These are phyloP conservation scores for Bradysia coprophila DNA, from an alignment of 1,140 invertebrate species.

Conservation along the genomic window DNA sequence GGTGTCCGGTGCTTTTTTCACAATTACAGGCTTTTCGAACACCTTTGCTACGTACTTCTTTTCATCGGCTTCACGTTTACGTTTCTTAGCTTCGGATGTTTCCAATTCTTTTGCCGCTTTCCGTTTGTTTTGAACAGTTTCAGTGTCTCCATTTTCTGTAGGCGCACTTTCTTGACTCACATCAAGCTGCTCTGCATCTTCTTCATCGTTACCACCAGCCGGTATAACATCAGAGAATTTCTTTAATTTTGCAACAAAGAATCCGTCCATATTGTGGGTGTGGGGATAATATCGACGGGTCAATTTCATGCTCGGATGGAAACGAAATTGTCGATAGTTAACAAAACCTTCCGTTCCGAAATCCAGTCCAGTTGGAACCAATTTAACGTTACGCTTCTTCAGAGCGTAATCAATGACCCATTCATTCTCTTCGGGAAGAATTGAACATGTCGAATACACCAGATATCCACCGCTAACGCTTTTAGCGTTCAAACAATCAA, in stretches of 20 bases:
- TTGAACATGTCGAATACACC: conserved; percentile 97
- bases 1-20: conserved; percentile 12
- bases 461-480: conserved; percentile 84
- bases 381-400: conserved; percentile 83
- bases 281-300: conserved; percentile 92
- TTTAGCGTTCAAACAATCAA: conserved; percentile 87
- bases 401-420: conserved; percentile 92
- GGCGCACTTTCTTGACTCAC: no score
- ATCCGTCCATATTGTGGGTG: conserved; percentile 98
- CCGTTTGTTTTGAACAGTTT: conserved; percentile 13
- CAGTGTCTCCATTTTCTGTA: conserved; percentile 11
- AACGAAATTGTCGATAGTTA: conserved; percentile 72
- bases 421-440: conserved; percentile 97
- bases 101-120: conserved; percentile 15
- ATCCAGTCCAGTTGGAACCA: conserved; percentile 83
- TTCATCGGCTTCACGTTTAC: conserved; percentile 14
- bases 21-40: conserved; percentile 21
- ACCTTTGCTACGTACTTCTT: conserved; percentile 24
- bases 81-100: conserved; percentile 17
- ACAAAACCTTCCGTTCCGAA: conserved; percentile 93
- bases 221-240: conserved; percentile 80
- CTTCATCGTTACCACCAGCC: conserved; percentile 30
- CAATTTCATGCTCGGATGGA: conserved; percentile 82
- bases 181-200: no score
- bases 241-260: conserved; percentile 97